Conservation (phyloP, 2,797 vertebrate genomes). For the Coregonus ussuriensis region DNA sequence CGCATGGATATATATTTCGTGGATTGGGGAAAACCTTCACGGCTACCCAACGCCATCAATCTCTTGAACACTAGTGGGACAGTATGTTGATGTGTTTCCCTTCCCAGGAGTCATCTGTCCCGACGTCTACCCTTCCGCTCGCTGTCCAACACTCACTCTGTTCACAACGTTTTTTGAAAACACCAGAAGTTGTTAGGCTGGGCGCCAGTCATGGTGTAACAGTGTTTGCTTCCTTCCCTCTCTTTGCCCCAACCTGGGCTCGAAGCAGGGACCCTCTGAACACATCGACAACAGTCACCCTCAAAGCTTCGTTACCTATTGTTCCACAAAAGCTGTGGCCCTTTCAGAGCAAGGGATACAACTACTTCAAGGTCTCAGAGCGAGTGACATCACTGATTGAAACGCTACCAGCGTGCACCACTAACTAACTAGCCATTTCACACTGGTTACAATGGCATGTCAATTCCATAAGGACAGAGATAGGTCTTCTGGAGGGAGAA, state of each 20-base stretch:
- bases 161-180: background rate
- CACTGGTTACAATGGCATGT: no score
- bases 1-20: background rate
- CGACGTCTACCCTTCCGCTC: background rate
- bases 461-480: conserved; percentile 43
- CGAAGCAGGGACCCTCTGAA: no score
- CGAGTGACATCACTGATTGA: no score
- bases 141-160: background rate
- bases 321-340: no score
- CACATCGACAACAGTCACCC: no score
- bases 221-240: no score
- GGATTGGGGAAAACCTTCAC: background rate
- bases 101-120: background rate
- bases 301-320: no score
- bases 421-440: no score
- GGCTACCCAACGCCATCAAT: background rate
- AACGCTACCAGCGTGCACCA: no score
- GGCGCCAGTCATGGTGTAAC: background rate
- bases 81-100: background rate
- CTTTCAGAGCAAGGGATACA: no score
- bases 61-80: background rate
- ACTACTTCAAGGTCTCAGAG: no score
- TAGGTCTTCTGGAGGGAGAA: background rate
- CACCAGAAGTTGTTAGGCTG: background rate
- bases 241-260: no score